phyloP scores from a whole-genome alignment of 2,888 invertebrate genomes.

The Uloborus plumipes region DNA sequence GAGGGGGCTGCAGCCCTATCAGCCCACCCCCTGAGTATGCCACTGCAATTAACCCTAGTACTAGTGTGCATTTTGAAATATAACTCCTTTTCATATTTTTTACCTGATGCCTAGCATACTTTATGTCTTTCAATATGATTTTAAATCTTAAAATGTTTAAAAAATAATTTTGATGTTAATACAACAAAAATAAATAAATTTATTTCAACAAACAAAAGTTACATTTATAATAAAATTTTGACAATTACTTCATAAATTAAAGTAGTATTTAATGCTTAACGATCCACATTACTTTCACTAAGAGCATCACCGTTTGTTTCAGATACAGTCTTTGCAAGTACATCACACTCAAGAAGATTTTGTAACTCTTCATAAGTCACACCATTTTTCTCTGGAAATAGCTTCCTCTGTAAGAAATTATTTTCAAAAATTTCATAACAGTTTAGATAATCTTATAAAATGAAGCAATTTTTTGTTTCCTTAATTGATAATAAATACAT shows the following conservation, averaged over 20 bases:
- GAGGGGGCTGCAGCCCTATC: no score
- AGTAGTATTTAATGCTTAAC: not conserved
- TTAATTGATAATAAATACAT: no score
- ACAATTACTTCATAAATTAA: not conserved
- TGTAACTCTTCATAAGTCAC: conserved; percentile 64
- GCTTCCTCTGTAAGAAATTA: conserved; percentile 42
- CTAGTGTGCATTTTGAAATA: no score
- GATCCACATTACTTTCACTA: conserved; percentile 35
- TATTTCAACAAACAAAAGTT: not conserved
- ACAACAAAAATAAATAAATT: conserved; percentile 2
- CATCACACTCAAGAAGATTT: conserved; percentile 61
- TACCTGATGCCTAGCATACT: no score
- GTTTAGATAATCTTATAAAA: no score
- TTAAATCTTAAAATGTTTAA: no score
- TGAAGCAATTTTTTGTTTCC: no score
- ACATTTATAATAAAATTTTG: conserved; percentile 1
- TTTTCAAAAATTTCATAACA: no score
- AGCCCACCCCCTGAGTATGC: no score
- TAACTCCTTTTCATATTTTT: no score
- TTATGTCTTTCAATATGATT: no score
- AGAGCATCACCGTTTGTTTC: conserved; percentile 10
- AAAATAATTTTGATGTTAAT: not conserved
- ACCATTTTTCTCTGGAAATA: conserved; percentile 63
- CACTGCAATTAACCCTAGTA: no score
- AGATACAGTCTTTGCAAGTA: conserved; percentile 51